These are phyloP conservation scores for Allolobophora icterica DNA, from an alignment of 2,888 invertebrate genomes.

Conservation along the genomic window DNA sequence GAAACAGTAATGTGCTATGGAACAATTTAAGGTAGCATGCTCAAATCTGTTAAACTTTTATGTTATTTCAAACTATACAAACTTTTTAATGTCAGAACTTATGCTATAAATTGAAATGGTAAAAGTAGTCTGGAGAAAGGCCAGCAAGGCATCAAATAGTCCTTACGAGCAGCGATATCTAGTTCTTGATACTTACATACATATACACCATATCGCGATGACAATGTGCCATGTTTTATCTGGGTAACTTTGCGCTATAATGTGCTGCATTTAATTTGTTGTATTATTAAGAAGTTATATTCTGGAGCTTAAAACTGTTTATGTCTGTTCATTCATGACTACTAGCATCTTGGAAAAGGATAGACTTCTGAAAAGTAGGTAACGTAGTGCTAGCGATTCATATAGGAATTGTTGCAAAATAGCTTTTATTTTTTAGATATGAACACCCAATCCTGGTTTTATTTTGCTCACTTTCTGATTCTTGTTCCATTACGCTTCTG, in stretches of 20 bases:
- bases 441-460: background rate
- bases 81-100: too few relatives aligned
- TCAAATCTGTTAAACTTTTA: too few relatives aligned
- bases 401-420: background rate
- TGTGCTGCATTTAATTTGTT: background rate
- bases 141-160: background rate
- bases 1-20: background rate
- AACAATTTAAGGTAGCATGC: too few relatives aligned
- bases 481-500: too few relatives aligned
- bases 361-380: background rate
- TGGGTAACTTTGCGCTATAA: too few relatives aligned
- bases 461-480: background rate
- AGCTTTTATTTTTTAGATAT: background rate
- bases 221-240: too few relatives aligned
- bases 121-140: background rate
- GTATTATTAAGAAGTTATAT: background rate
- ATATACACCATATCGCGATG: too few relatives aligned
- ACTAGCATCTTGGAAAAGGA: slow-evolving; percentile 13
- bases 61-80: too few relatives aligned
- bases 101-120: too few relatives aligned
- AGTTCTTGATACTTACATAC: too few relatives aligned
- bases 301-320: background rate
- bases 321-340: background rate
- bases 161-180: background rate
- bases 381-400: background rate